Base-by-base conservation (phyloP, 2,888 invertebrate genomes). In the Cataglyphis livida region DNA sequence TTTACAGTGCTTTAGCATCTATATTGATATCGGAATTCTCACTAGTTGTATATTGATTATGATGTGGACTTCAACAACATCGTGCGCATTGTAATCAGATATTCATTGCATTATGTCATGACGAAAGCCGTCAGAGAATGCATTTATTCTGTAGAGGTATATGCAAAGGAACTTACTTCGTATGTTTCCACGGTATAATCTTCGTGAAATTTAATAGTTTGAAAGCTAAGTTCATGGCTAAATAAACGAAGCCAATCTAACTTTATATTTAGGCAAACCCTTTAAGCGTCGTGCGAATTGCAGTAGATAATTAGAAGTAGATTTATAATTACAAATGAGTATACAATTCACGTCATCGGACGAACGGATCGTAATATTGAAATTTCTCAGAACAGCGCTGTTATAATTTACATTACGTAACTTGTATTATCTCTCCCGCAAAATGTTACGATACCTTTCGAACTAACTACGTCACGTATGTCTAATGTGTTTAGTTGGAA, bases 401-500 rank as follows among this genome's bases (percentile, higher is more conserved):
- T 57, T 18, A 59, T 41, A 70, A 78, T 41, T 59, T 70, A 41
- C 12, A 57, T 78, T 78, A 59, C 41, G 28, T 66, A 44, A 68
- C 51, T 65, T 35, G 65, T 59, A 44, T 6, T 41, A 57, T 57
- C 21, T 54, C 35, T 38, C 51, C 51, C 12, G 70, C 38, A 57
- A 75, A 61, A 81, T 15, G 18, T 12, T 28, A n/a, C 75, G 61
- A 59, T 38, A 41, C 62, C n/a, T 75, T 41, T 15, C 57, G 1
- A 71, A 35, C 59, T 71, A 51, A 70, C 78, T 70, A 41, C 57
- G 32, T 59, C 70, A 71, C 78, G 44, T 75, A 76, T 51, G 76
- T 75, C 81, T 81, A 81, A 74, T 81, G 62, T 76, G 76, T 44
- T 51, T 81, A 54, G 75, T 62, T 74, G 62, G 76, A 74, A 71